Evolutionary conservation across 2,113 vertebrate genomes (phyloP).

Genomic region (Sylvicapra grimmia): DNA sequence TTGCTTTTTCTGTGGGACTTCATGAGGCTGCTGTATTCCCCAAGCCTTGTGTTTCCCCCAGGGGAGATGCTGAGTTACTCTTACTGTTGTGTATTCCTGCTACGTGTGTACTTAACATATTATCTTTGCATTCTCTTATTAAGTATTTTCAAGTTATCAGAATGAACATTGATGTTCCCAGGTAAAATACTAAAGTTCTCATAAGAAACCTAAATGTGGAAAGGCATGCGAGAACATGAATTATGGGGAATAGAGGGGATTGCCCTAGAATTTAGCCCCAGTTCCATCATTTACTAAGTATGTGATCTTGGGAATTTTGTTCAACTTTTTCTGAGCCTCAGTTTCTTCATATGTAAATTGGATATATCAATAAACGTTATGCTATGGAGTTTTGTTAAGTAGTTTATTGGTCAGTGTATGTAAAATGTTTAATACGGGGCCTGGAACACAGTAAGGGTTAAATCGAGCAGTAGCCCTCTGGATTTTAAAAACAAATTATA

Average conservation of each 20-base stretch:
- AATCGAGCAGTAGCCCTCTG: not conserved
- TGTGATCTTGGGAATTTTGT: not conserved
- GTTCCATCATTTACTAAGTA: not conserved
- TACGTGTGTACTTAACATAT: not conserved
- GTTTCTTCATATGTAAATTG: not conserved
- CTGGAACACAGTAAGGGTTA: not conserved
- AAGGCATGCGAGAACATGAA: not conserved
- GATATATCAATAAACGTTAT: not conserved
- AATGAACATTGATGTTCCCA: not conserved
- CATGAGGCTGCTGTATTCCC: not conserved
- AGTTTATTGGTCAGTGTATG: not conserved
- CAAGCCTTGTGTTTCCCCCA: not conserved
- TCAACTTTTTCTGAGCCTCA: not conserved
- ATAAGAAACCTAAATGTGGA: not conserved
- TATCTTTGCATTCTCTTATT: not conserved
- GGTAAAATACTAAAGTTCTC: not conserved
- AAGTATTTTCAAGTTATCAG: not conserved
- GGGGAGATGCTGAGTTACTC: not conserved
- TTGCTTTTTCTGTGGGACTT: not conserved
- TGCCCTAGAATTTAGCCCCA: not conserved
- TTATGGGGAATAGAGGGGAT: not conserved
- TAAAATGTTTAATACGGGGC: not conserved
- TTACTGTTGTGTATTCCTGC: not conserved
- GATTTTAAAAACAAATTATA: not conserved
- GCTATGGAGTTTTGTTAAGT: not conserved